Evolutionary conservation across 2,888 invertebrate species (phyloP).

Genomic region (Idaea aversata): DNA sequence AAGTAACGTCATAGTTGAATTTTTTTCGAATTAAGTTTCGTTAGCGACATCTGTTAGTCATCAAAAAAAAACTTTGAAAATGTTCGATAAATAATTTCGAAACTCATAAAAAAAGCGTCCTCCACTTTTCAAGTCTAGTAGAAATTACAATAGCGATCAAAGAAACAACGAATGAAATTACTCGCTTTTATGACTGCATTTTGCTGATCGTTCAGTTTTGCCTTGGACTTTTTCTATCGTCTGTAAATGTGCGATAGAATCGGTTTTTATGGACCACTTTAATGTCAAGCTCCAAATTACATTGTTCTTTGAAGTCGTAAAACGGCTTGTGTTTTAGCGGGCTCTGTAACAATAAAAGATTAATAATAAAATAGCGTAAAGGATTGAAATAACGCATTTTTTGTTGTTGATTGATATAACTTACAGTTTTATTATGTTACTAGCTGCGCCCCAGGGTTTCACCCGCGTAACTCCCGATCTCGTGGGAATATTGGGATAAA

Average conservation of each 20-base stretch:
- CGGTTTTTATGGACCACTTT: not conserved
- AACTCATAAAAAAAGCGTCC: no score
- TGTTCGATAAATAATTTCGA: no score
- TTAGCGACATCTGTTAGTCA: no score
- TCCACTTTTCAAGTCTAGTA: not conserved
- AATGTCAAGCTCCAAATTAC: conserved; percentile 2
- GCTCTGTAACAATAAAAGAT: not conserved
- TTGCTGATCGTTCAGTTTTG: not conserved
- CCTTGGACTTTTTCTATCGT: conserved; percentile 2
- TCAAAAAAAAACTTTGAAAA: no score
- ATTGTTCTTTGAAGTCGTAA: conserved; percentile 1
- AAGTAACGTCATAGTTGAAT: no score
- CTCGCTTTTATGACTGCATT: not conserved
- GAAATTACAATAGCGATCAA: not conserved
- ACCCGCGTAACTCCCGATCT: no score
- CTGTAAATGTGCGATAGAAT: conserved; percentile 1
- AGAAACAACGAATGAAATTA: not conserved
- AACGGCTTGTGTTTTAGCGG: not conserved
- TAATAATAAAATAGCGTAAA: not conserved
- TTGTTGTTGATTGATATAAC: not conserved
- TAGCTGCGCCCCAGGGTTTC: no score
- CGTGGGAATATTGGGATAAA: no score
- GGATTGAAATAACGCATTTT: not conserved
- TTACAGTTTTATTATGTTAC: no score
- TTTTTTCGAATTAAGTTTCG: no score